Base-by-base conservation (phyloP, 2,888 invertebrate species). In the Spisula solida region DNA sequence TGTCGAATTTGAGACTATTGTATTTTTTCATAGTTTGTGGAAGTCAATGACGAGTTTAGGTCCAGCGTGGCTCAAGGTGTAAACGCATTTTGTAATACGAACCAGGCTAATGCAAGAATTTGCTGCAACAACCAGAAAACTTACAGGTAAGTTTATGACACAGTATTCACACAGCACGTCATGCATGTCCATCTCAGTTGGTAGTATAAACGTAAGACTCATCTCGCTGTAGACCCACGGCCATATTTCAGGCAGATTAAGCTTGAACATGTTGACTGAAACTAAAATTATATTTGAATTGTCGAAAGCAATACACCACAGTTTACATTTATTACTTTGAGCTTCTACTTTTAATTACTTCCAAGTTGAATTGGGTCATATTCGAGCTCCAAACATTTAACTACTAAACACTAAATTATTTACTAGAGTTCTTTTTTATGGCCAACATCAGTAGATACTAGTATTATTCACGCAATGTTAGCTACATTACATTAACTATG, bases 51-150 rank as follows among this genome's bases (percentile, higher is more conserved):
- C 5, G 75, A 88, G 78, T 87, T 92, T 51, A 41, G 51, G 48
- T 81, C 82, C 0, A 90, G 90, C 70, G 66, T 90, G 1, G 90
- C 91, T 8, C n/a, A 25, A 10, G 82, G 81, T 56, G 66, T 92
- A 18, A 93, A 92, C 75, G 81, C 79, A 0, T 93, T 85, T 79
- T 93, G 93, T 81, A 92, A 87, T 56, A 25, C 75, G 14, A 91
- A 92, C 83, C 86, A 90, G 75, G 81, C 81, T 12, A 88, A 86
- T 70, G 90, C 90, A 10, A 87, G 90, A 82, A 75, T 81, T 8
- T 93, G 93, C 51, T 93, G 93, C 82, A 83, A 85, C n/a, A 88
- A 89, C 48, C 88, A 60, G 2, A 85, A 88, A 14, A 86, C 80
- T 34, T 93, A 92, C 79, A 89, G 83, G 93, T 93, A 89, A 89